phyloP scores from a whole-genome alignment of 2,113 vertebrate genomes.

The Oryzias curvinotus region DNA sequence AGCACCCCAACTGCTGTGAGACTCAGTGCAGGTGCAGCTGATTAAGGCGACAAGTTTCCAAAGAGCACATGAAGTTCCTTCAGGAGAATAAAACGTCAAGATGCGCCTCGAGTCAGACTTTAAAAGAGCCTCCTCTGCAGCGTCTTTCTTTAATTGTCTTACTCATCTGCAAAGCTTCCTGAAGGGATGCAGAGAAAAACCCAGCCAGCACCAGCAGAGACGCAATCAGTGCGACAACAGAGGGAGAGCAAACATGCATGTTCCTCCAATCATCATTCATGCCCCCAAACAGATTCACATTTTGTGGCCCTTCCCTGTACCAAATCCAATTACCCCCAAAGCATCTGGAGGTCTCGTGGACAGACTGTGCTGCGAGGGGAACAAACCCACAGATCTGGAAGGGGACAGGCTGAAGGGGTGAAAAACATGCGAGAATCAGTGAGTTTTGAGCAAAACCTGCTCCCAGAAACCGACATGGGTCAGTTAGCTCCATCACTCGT shows the following conservation, averaged over 20 bases:
- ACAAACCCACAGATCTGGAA: slow-evolving; percentile 19
- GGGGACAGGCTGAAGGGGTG: slow-evolving; percentile 28
- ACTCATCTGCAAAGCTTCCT: slow-evolving; percentile 48
- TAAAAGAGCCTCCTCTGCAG: not conserved
- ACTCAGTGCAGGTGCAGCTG: slow-evolving; percentile 3
- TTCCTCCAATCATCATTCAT: slow-evolving; percentile 28
- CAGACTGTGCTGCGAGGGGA: slow-evolving; percentile 36
- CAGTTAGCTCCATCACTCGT: slow-evolving; percentile 1
- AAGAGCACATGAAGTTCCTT: slow-evolving; percentile 12
- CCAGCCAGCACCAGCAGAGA: slow-evolving; percentile 14
- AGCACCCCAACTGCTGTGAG: too few species aligned
- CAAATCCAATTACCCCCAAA: slow-evolving; percentile 72
- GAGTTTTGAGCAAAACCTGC: slow-evolving; percentile 4
- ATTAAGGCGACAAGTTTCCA: slow-evolving; percentile 4
- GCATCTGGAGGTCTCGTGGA: slow-evolving; percentile 64
- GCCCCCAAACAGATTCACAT: slow-evolving; percentile 44
- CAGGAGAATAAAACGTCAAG: not conserved
- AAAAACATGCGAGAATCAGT: slow-evolving; percentile 16
- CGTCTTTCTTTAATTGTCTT: slow-evolving; percentile 18
- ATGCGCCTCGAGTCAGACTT: slow-evolving; percentile 16
- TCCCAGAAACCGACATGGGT: slow-evolving; percentile 1
- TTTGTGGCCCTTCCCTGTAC: slow-evolving; percentile 53
- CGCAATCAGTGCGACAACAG: slow-evolving; percentile 15
- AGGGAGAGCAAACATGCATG: slow-evolving; percentile 1
- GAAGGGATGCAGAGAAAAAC: slow-evolving; percentile 51